These are phyloP conservation scores for Idaea dimidiata DNA, from an alignment of 2,888 invertebrate genomes.

Conservation along the genomic window DNA sequence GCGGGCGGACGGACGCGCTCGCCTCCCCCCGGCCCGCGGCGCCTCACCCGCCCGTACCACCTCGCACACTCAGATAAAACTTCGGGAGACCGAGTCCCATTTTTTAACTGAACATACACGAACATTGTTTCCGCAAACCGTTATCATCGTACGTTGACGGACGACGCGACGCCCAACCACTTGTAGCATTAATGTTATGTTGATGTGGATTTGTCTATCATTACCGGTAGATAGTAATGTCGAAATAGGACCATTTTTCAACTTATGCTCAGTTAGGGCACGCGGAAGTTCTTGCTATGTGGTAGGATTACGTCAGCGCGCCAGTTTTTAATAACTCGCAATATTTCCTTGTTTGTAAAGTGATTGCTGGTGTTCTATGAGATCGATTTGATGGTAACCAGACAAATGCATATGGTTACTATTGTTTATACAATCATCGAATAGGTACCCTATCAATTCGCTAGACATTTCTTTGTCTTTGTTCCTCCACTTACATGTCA, in stretches of 20 bases:
- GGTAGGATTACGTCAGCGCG: slow-evolving; percentile 73
- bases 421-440: slow-evolving; percentile 17
- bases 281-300: slow-evolving; percentile 69
- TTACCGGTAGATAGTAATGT: slow-evolving; percentile 26
- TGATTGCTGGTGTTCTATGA: slow-evolving; percentile 46
- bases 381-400: slow-evolving; percentile 34
- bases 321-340: slow-evolving; percentile 75
- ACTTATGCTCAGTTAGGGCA: slow-evolving; percentile 59
- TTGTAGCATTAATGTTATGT: slow-evolving; percentile 31
- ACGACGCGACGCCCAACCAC: slow-evolving; percentile 34
- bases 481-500: not conserved
- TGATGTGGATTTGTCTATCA: slow-evolving; percentile 8
- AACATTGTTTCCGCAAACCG: slow-evolving; percentile 67
- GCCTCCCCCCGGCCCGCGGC: slow-evolving; percentile 43
- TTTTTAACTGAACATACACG: slow-evolving; percentile 62
- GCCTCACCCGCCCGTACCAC: slow-evolving; percentile 45
- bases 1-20: slow-evolving; percentile 73
- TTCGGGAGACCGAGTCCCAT: slow-evolving; percentile 74
- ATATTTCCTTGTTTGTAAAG: slow-evolving; percentile 73
- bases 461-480: not conserved
- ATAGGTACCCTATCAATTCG: slow-evolving; percentile 7
- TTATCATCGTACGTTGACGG: slow-evolving; percentile 53
- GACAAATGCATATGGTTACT: slow-evolving; percentile 31
- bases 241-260: slow-evolving; percentile 36
- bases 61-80: slow-evolving; percentile 73